phyloP scores from a whole-genome alignment of 2,113 vertebrate species.

The Agelaius phoeniceus region DNA sequence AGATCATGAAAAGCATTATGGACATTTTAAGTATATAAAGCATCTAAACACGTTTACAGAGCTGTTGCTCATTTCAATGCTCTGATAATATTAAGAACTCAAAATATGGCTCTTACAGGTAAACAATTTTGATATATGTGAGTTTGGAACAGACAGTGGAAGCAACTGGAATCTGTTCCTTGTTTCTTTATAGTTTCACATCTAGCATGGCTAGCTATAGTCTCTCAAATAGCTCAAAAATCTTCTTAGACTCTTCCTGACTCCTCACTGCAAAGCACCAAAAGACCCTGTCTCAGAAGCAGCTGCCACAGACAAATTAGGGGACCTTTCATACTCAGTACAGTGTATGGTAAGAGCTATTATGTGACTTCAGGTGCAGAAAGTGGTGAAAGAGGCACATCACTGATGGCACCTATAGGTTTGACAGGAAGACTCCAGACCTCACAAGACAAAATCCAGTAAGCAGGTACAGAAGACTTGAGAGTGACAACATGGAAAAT shows the following conservation, averaged over 20 bases:
- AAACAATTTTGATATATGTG: not conserved
- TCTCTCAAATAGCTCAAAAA: not conserved
- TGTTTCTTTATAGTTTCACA: not conserved
- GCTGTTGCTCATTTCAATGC: not conserved
- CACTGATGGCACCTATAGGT: rapidly evolving
- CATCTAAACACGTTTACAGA: not conserved
- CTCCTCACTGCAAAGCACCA: not conserved
- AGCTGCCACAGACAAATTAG: not conserved
- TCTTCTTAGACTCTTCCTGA: not conserved
- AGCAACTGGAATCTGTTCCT: not conserved
- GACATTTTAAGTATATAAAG: not conserved
- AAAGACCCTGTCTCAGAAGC: not conserved
- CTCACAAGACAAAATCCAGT: not conserved
- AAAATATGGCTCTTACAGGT: not conserved
- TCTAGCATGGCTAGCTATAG: not conserved
- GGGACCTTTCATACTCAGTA: not conserved
- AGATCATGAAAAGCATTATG: not conserved
- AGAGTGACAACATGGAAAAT: not conserved
- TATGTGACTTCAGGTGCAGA: not conserved
- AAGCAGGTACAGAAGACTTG: not conserved
- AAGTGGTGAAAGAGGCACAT: not conserved
- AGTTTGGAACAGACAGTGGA: not conserved
- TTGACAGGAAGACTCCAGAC: not conserved
- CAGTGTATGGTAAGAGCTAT: not conserved
- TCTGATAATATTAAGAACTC: not conserved